Evolutionary conservation across 2,113 vertebrate species (phyloP), one percentile per base, ranked within the genome.

Genomic region (Sprattus sprattus): DNA sequence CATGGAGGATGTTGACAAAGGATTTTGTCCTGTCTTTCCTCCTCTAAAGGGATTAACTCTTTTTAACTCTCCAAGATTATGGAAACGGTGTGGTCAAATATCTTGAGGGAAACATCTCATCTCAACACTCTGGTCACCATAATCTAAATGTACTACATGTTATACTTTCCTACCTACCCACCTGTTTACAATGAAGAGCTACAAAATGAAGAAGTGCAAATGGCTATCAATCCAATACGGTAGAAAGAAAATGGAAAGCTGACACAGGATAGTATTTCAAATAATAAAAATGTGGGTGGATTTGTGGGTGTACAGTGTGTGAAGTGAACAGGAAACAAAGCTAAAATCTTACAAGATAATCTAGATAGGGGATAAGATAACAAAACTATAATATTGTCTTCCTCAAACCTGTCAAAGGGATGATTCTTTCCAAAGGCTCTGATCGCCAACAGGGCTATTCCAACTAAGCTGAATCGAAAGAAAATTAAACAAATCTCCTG

Each of bases 391-490:
- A 57, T 57, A 39, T 39, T 39, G 39, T 20, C 6, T 22, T 22
- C 18, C 54, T 20, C 54, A 57, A 1, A 57, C 4, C 54, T 57
- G 54, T 13, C 0, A 4, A 32, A 75, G 13, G 28, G 13, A 28
- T 10, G 10, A 32, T 32, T 39, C 28, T 39, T 75, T 32, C 67
- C 10, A 13, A 75, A 75, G 67, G 67, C 28, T 39, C 28, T 75
- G 67, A 32, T 78, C 39, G 71, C 3, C 71, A 10, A 15, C 39
- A 28, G 16, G 71, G 25, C 71, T 16, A 44, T 78, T 32, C 28
- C 39, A 78, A 78, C 71, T 78, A 32, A 78, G 71, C 71, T 78
- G 28, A 28, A 39, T 78, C 11, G 71, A 39, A 78, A 78, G 71
- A 32, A 39, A 78, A 78, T 78, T 11, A 78, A 78, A 78, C 39